Base-by-base conservation (phyloP, 2,888 invertebrate species). In the Parochlus steinenii region DNA sequence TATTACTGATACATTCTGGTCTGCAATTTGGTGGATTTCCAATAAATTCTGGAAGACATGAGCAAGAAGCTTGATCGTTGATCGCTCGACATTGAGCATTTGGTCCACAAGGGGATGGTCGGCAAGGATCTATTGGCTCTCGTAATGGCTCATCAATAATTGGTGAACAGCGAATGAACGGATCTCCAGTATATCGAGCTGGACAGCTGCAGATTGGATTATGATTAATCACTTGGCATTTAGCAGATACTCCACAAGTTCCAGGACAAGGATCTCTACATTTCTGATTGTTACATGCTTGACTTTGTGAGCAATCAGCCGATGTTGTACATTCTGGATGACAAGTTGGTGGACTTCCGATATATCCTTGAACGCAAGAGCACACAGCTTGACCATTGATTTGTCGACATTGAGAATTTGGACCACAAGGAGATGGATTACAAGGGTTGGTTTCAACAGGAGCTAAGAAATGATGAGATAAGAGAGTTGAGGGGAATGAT, bases 181-280 rank as follows among this genome's bases (percentile, higher is more conserved):
- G 74, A 54, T 78, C 77, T 45, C 81, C 81, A 15, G 70, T 66
- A 50, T 69, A 74, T 40, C 71, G 69, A 14, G 68, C 64, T 6
- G 72, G 66, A 46, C 78, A 78, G 37, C 67, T 67, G 45, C 71
- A 71, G 48, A 68, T 61, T 18, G 70, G 65, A 29, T 69, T 61
- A 42, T 71, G 85, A 48, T 83, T 82, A 35, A 78, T 70, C 11
- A 80, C 78, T 47, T 75, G 73, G 50, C 86, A 86, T 38, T 74
- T 63, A 2, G 85, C 77, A 49, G 74, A 74, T 33, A 66, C 58
- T 7, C 81, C 86, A 50, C 86, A 87, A 46, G 75, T 75, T 42
- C 77, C 77, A 11, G 71, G 70, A 47, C 87, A 87, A 5, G 87
- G 86, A 57, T 87, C 73, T n/a, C 67, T 58, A 50, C 89, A 89